Evolutionary conservation across 53 echinoderm and acorn worm species (phyloP).

Genomic region (Holothuria leucospilota): DNA sequence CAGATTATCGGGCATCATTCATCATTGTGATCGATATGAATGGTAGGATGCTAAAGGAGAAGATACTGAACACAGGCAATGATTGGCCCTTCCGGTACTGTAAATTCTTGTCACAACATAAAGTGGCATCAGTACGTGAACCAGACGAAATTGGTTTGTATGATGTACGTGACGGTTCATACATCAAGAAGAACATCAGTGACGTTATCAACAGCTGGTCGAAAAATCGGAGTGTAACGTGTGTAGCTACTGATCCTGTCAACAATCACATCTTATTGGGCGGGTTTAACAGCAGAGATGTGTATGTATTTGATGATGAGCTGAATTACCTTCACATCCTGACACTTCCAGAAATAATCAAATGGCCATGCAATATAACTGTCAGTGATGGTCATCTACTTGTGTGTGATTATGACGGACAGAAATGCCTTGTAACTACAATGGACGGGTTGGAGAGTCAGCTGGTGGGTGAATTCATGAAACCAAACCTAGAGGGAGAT

Average conservation of each 20-base stretch:
- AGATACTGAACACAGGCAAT: not conserved
- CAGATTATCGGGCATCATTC: not conserved
- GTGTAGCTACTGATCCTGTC: slow-evolving; percentile 29
- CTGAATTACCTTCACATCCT: slow-evolving; percentile 13
- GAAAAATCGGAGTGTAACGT: not conserved
- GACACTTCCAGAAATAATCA: not conserved
- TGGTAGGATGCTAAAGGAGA: not conserved
- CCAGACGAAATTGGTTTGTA: not conserved
- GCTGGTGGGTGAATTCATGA: not conserved
- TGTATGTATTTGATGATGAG: slow-evolving; percentile 24
- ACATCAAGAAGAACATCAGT: not conserved
- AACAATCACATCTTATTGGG: not conserved
- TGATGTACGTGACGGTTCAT: not conserved
- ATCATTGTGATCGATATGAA: slow-evolving; percentile 2
- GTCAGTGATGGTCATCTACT: not conserved
- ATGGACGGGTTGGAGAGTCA: not conserved
- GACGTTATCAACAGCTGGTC: not conserved
- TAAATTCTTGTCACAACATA: not conserved
- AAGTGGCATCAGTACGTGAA: slow-evolving; percentile 4
- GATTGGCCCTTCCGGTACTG: not conserved
- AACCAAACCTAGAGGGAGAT: not conserved
- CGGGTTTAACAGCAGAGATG: not conserved
- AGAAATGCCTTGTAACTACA: not conserved
- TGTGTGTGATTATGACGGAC: not conserved
- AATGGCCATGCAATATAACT: not conserved